These are phyloP conservation scores for Recurvirostra avosetta DNA, from an alignment of 2,113 vertebrate species.

Conservation along the genomic window DNA sequence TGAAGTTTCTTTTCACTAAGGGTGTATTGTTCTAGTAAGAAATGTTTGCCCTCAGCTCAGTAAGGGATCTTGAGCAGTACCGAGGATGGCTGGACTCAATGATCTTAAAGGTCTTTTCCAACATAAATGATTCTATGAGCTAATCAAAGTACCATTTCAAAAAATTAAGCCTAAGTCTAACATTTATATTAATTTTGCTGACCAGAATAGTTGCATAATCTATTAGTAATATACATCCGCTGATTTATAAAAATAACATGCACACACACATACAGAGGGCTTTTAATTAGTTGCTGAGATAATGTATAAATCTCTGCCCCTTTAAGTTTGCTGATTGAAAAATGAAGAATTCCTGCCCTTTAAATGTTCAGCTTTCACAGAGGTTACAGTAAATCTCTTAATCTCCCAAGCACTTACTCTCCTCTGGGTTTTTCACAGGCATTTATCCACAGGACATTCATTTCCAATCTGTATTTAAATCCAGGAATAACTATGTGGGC, in stretches of 20 bases:
- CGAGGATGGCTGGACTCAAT: background rate
- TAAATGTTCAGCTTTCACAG: conserved; percentile 42
- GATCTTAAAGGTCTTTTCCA: background rate
- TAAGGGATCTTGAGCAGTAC: background rate
- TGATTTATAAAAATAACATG: background rate
- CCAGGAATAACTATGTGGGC: conserved; percentile 12
- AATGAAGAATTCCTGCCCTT: conserved; percentile 33
- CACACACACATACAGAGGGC: background rate
- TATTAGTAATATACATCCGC: background rate
- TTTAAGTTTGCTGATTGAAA: conserved; percentile 53
- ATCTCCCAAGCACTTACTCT: conserved; percentile 54
- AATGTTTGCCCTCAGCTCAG: background rate
- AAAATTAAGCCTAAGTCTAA: background rate
- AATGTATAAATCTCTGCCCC: background rate
- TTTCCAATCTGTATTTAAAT: conserved; percentile 57
- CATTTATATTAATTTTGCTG: background rate
- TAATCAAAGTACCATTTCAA: background rate
- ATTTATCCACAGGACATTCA: conserved; percentile 34
- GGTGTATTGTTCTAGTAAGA: background rate
- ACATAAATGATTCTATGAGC: background rate
- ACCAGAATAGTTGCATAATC: background rate
- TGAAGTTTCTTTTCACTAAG: background rate
- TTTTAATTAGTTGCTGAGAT: conserved; percentile 14
- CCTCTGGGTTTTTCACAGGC: conserved; percentile 20
- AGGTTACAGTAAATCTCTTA: conserved; percentile 61